Evolutionary conservation across 2,888 invertebrate genomes (phyloP), one percentile per base, ranked within the genome.

Genomic region (Drosophila lacicola): DNA sequence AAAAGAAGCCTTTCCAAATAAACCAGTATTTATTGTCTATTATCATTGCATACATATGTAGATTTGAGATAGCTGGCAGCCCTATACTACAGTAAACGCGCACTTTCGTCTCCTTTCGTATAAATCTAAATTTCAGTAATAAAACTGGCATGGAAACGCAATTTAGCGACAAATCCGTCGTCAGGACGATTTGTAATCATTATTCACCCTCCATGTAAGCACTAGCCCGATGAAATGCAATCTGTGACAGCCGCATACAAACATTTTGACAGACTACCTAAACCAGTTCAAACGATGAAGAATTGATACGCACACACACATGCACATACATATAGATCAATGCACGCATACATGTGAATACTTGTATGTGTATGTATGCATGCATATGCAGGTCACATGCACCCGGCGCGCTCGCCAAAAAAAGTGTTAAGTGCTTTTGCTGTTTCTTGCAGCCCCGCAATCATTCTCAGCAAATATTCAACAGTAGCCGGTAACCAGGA

Each of bases 391-490:
- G 70, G 60, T 67, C 58, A 66, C 72, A 69, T 70, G 65, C 65
- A 65, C 41, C 42, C 39, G n/a, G 34, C 25, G 50, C 44, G 21
- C 37, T 25, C 29, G 53, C 29, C 39, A 54, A 85, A 80, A 79
- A 74, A 71, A 86, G 87, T 88, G 83, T 83, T 88, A 83, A 83
- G 83, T 83, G 83, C 83, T 88, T 77, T 83, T 78, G 70, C 70
- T 75, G 77, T 71, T 84, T 51, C 75, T 88, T 80, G 81, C 83
- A 68, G 57, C 54, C 50, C 55, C 64, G 78, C 87, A 83, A 88
- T 83, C 88, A 86, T 82, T 88, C 86, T 86, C 88, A 88, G 81
- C 83, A 72, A 80, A 74, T 74, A 82, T 61, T 65, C 73, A 57
- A 70, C 72, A 74, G 56, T 66, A 70, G 60, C 44, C 67, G 51